Evolutionary conservation across 2,113 vertebrate genomes (phyloP), one percentile per base, ranked within the genome.

Genomic region (Upupa epops): DNA sequence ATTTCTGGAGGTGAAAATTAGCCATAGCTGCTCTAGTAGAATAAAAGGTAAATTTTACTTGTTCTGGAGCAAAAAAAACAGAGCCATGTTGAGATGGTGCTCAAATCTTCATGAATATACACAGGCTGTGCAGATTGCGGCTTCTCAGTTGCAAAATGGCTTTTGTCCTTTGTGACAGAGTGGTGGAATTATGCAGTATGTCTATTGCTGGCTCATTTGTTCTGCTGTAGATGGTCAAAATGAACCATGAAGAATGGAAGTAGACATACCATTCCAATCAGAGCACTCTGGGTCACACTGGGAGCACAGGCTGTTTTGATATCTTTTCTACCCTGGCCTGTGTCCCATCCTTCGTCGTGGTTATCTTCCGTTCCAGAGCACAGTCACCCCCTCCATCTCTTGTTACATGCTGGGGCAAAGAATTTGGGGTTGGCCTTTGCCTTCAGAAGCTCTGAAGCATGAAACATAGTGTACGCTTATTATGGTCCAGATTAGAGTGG

Each of bases 231-330:
- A 5, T 92, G 75, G 37, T 91, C 79, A 83, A 75, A 89, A 86
- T 54, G 88, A 94, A 89, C 72, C 84, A 68, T 87, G 93, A 86
- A 89, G 82, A 94, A 71, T 70, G 48, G 21, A 85, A 94, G 91
- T 70, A 76, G 75, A 83, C 0, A 2, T 86, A 85, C 61, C 88
- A 56, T 92, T 92, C 0, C 2, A 71, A 17, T 94, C 73, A 89
- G 59, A 83, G 88, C 82, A 13, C 48, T 63, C 59, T 79, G 70
- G 71, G 61, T 85, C 75, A 70, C 0, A 6, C 76, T 70, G 79
- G 48, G 69, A 85, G 18, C 29, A 49, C 60, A 76, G 29, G 42
- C 64, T 91, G 82, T 73, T 94, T 69, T 85, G 71, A 13, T 79
- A 61, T 85, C 59, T 89, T 46, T 92, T 82, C 28, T 91, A 1